These are phyloP conservation scores for Chrysoperla carnea DNA, from an alignment of 1,140 invertebrate species.

Conservation along the genomic window DNA sequence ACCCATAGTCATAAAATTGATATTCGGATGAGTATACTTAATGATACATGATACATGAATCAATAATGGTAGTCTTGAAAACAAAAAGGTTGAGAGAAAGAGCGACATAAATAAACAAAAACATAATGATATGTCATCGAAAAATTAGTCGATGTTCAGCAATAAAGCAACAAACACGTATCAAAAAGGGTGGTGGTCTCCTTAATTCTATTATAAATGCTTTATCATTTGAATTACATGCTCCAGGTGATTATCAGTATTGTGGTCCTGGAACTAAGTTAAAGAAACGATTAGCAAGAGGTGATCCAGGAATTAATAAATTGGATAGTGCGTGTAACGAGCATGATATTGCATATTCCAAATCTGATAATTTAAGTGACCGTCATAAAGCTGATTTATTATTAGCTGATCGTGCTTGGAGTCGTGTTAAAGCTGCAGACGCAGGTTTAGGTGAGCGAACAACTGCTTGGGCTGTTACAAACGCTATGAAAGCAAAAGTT, in stretches of 20 bases:
- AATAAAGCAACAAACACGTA: too few species aligned
- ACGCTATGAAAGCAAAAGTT: constrained; percentile 18
- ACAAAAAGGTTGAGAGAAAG: too few species aligned
- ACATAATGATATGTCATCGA: too few species aligned
- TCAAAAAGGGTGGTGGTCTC: constrained; percentile 10
- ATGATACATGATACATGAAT: too few species aligned
- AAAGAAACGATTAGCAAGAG: constrained; percentile 10
- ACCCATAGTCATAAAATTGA: too few species aligned
- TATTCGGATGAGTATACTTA: too few species aligned
- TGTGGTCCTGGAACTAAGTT: constrained; percentile 18
- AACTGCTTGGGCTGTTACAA: constrained; percentile 12
- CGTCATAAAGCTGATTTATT: constrained; percentile 18
- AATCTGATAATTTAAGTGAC: constrained; percentile 7
- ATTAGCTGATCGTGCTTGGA: constrained; percentile 18
- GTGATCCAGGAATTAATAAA: too few species aligned
- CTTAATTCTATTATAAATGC: constrained; percentile 15
- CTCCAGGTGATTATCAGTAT: constrained; percentile 14
- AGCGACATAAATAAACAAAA: too few species aligned
- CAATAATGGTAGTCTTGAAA: too few species aligned
- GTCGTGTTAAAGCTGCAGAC: constrained; percentile 17
- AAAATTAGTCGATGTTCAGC: too few species aligned
- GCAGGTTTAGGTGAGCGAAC: constrained; percentile 14
- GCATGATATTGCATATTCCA: constrained; percentile 18
- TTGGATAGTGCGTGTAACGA: too few species aligned
- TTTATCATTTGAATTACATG: constrained; percentile 15